Percentiles rank a stretch among this genome's conserved stretches.
Evolutionary conservation across 2,888 invertebrate genomes (phyloP).

Genomic region (Galeruca laticollis): DNA sequence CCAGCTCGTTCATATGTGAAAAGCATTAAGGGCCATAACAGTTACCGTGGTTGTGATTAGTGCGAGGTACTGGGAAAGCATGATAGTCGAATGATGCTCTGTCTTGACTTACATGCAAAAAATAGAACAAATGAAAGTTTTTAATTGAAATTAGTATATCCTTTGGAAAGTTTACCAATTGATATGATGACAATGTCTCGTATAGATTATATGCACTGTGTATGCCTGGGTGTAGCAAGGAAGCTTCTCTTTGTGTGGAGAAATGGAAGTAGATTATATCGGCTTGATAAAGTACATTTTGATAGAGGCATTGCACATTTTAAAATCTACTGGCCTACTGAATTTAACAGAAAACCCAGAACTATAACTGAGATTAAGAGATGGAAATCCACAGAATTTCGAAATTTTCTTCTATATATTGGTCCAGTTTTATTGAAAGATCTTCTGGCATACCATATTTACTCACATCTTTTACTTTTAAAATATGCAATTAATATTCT

Average conservation of each 20-base stretch:
- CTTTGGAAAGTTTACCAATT: conserved; percentile 4
- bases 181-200: not conserved
- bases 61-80: not conserved
- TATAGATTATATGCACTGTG: conserved; percentile 4
- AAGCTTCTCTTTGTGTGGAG: conserved; percentile 1
- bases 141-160: not conserved
- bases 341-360: conserved; percentile 39
- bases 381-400: conserved; percentile 40
- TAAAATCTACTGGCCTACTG: conserved; percentile 30
- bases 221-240: not conserved
- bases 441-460: conserved; percentile 29
- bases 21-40: conserved; percentile 1
- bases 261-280: conserved; percentile 4
- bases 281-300: conserved; percentile 1
- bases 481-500: conserved; percentile 40
- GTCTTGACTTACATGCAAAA: not conserved
- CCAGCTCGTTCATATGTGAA: conserved; percentile 4
- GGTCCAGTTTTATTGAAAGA: conserved; percentile 36
- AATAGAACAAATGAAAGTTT: conserved; percentile 4
- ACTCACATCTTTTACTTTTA: conserved; percentile 39
- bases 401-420: conserved; percentile 37
- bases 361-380: conserved; percentile 26
- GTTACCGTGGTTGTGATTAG: conserved; percentile 2
- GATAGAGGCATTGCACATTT: conserved; percentile 4
- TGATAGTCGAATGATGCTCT: not conserved